A percentile compares a stretch with the other conserved stretches of the same genome.
Conservation (phyloP, 2,797 vertebrate genomes). For the Pipistrellus nathusii region DNA sequence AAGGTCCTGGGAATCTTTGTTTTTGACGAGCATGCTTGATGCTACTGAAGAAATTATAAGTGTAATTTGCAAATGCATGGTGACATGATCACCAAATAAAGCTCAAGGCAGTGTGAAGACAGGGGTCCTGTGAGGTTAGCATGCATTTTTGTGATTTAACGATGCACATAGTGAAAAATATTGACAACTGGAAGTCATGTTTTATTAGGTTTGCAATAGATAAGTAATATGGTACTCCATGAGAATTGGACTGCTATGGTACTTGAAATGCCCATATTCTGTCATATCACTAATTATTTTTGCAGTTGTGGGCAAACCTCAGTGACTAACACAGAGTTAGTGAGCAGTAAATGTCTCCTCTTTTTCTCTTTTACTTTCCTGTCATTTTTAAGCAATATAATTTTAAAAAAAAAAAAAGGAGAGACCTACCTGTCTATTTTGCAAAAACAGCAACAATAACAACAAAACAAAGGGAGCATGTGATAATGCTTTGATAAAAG, state of each 20-base stretch:
- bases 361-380: not conserved
- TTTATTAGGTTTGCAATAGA: slow-evolving; percentile 9
- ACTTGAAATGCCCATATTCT: not conserved
- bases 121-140: not conserved
- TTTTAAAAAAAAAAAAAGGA: not conserved
- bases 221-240: not conserved
- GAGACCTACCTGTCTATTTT: not conserved
- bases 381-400: not conserved
- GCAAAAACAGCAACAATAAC: not conserved
- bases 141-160: not conserved
- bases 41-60: not conserved
- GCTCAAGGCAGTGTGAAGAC: not conserved
- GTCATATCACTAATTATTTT: not conserved
- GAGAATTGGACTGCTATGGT: not conserved
- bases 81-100: not conserved
- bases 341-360: not conserved
- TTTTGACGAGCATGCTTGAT: not conserved
- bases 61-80: not conserved
- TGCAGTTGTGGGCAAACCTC: not conserved
- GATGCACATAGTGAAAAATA: not conserved
- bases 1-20: not conserved
- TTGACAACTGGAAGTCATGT: not conserved
- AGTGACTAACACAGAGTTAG: not conserved
- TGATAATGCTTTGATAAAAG: not conserved
- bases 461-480: not conserved